These are phyloP conservation scores for Chaenocephalus aceratus DNA, from an alignment of 2,113 vertebrate species.

Conservation along the genomic window DNA sequence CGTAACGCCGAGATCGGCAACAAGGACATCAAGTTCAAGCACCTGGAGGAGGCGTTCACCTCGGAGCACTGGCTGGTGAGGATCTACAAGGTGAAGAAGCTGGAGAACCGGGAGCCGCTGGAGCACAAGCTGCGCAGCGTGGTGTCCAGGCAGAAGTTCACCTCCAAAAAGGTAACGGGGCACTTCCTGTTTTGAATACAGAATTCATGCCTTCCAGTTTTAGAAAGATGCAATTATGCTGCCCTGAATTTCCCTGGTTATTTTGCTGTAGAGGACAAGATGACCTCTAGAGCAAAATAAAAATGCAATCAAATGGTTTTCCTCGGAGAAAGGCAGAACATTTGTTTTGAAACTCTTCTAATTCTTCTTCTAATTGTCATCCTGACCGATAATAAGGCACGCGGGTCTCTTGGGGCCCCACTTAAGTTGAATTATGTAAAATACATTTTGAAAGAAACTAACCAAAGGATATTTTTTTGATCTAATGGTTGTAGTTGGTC, in stretches of 20 bases:
- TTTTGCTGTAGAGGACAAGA: not conserved
- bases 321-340: no score
- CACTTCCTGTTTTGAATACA: not conserved
- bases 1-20: conserved; percentile 98
- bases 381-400: no score
- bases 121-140: conserved; percentile 92
- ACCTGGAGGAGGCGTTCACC: conserved; percentile 97
- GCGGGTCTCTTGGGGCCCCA: no score
- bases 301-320: no score
- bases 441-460: no score
- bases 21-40: conserved; percentile 97
- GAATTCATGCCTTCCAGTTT: not conserved
- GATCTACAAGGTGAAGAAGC: conserved; percentile 97
- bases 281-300: no score
- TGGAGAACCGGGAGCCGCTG: conserved; percentile 93
- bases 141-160: conserved; percentile 95
- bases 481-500: no score
- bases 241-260: no score
- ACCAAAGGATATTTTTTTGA: no score
- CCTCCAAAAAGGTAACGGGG: conserved; percentile 92
- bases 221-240: not conserved
- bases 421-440: no score
- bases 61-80: conserved; percentile 98
- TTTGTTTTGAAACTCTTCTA: no score
- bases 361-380: no score